Evolutionary conservation across 2,888 invertebrate genomes (phyloP).

Genomic region (Seladonia tumulorum): DNA sequence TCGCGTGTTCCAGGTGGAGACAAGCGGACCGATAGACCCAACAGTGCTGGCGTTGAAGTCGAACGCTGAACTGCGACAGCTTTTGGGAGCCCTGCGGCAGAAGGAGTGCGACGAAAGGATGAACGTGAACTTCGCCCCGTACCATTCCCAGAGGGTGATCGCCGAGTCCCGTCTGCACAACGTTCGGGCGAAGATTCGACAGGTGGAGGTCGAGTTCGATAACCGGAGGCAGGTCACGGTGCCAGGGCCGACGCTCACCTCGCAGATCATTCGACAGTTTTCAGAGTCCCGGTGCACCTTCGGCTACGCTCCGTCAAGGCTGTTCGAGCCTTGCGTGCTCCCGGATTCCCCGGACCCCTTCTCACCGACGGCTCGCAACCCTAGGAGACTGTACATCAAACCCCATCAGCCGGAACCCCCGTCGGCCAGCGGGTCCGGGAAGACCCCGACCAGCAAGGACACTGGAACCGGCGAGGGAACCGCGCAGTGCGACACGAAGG

Average conservation of each 20-base stretch:
- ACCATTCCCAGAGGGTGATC: slow-evolving; percentile 76
- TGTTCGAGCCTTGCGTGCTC: slow-evolving; percentile 37
- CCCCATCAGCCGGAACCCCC: slow-evolving; percentile 76
- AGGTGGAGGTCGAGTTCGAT: slow-evolving; percentile 78
- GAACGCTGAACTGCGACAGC: slow-evolving; percentile 78
- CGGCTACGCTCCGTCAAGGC: slow-evolving; percentile 30
- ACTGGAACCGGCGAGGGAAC: slow-evolving; percentile 11
- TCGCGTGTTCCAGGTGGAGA: slow-evolving; percentile 48
- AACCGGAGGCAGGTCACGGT: slow-evolving; percentile 62
- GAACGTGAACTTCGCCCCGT: slow-evolving; percentile 78
- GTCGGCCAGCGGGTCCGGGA: slow-evolving; percentile 51
- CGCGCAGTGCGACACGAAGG: background rate
- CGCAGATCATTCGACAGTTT: slow-evolving; percentile 58
- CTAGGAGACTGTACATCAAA: slow-evolving; percentile 76
- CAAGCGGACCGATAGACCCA: slow-evolving; percentile 70
- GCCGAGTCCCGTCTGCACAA: slow-evolving; percentile 76
- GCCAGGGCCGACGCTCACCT: slow-evolving; percentile 51
- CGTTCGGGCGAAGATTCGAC: slow-evolving; percentile 77
- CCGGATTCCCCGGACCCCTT: slow-evolving; percentile 78
- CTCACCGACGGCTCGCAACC: slow-evolving; percentile 64
- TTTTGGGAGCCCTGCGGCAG: slow-evolving; percentile 74
- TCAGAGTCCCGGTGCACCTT: slow-evolving; percentile 43
- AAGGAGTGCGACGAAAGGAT: slow-evolving; percentile 80
- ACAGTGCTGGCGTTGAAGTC: slow-evolving; percentile 73
- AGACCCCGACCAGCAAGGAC: background rate